Evolutionary conservation across 2,888 invertebrate species (phyloP), one percentile per base, ranked within the genome.

Genomic region (Drosophila formosana): DNA sequence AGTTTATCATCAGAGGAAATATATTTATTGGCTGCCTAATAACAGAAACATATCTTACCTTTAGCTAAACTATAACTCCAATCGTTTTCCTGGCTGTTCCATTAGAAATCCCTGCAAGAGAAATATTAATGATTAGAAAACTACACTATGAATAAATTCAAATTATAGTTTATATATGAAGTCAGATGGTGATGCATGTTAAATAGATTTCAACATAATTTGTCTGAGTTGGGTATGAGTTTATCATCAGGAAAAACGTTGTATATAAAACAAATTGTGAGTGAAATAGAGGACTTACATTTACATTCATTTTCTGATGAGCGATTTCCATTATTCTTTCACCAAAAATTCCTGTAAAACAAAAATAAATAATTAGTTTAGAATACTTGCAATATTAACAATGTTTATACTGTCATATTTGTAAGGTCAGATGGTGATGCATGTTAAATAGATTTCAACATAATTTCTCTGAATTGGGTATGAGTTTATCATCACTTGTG

Each of bases 381-480:
- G 4, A n/a, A 4, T 1, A n/a, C 18, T 18, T 18, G 18, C 18
- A 18, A 18, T 1, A 18, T 18, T 18, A 18, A 18, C 18, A 18
- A 18, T 18, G 1, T 18, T 18, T 1, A 37, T 4, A 37, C n/a
- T 11, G 4, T n/a, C 5, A 1, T 37, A 3, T 37, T 46, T 46
- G 5, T 11, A 43, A 3, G 13, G 3, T 45, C 25, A 45, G 23
- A 45, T 90, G 89, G 90, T 90, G 84, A 66, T 81, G 84, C 87
- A 88, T 82, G 86, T 78, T 50, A 61, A 69, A 57, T 13, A 58
- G 49, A 71, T 64, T 78, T 80, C 83, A 69, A 72, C 80, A 80
- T 58, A 18, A 68, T 70, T 50, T 18, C 7, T 85, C 78, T 73
- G 79, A 23, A 4, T 52, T 58, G 51, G 47, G 63, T 80, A 82